These are phyloP conservation scores for Seriola rivoliana DNA, from an alignment of 2,113 vertebrate species.

Conservation along the genomic window DNA sequence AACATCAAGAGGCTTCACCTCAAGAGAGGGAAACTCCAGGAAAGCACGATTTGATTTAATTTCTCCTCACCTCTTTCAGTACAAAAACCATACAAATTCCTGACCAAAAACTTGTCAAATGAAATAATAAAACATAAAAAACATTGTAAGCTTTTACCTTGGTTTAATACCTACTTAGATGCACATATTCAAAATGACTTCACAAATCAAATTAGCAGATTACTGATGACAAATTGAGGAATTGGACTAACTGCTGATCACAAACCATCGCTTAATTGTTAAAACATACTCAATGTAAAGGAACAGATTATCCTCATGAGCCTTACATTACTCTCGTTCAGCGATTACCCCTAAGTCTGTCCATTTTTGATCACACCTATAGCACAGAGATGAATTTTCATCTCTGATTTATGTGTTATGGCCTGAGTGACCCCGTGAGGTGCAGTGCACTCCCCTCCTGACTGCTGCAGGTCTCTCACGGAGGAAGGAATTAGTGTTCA, in stretches of 20 bases:
- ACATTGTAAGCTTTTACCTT: neutral
- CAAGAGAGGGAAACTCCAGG: neutral
- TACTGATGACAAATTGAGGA: neutral
- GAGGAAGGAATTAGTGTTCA: constrained; percentile 49
- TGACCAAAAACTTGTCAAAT: neutral
- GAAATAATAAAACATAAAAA: neutral
- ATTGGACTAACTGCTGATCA: neutral
- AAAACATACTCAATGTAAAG: neutral
- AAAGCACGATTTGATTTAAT: neutral
- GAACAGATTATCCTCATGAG: neutral
- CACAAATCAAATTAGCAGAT: neutral
- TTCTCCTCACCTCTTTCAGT: neutral
- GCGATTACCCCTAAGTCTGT: neutral
- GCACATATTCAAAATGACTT: neutral
- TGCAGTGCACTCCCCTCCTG: constrained; percentile 20
- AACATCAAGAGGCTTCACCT: neutral
- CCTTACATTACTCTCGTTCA: neutral
- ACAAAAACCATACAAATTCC: neutral
- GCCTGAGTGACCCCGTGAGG: constrained; percentile 35
- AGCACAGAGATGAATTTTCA: constrained; percentile 5
- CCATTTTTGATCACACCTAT: constrained; percentile 17
- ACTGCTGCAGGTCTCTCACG: constrained; percentile 19
- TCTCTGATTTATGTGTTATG: constrained; percentile 6
- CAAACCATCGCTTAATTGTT: neutral
- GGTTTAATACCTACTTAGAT: neutral